phyloP scores from a whole-genome alignment of 1,140 invertebrate species.

The Aculops lycopersici region DNA sequence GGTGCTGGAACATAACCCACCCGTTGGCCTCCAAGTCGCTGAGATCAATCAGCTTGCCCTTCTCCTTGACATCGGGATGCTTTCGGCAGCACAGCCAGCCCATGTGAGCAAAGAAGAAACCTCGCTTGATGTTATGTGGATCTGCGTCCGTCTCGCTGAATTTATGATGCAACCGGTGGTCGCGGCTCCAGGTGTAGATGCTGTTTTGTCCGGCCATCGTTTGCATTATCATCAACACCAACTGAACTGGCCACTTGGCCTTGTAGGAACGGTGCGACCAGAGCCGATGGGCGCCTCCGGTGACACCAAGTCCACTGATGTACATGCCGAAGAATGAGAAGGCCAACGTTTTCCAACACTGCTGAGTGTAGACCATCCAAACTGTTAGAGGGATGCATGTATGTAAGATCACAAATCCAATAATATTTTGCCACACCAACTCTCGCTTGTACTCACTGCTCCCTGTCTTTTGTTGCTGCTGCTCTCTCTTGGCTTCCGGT shows the following conservation, averaged over 20 bases:
- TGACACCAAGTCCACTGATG: constrained; percentile 28
- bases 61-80: constrained; percentile 40
- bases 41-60: constrained; percentile 50
- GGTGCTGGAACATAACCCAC: constrained; percentile 45
- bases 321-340: background rate
- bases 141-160: constrained; percentile 79
- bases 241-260: constrained; percentile 45
- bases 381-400: constrained; percentile 5
- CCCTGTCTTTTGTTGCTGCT: background rate
- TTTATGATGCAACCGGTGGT: constrained; percentile 84
- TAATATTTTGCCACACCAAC: constrained; percentile 9
- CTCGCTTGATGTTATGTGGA: constrained; percentile 67
- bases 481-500: background rate
- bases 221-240: constrained; percentile 42
- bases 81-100: constrained; percentile 73
- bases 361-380: constrained; percentile 4
- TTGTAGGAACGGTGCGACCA: constrained; percentile 82
- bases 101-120: constrained; percentile 82
- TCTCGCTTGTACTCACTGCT: background rate
- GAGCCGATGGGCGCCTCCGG: constrained; percentile 69
- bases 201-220: constrained; percentile 64
- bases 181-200: constrained; percentile 64
- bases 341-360: constrained; percentile 3
- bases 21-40: constrained; percentile 49
- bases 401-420: constrained; percentile 7